Evolutionary conservation across 2,888 invertebrate genomes (phyloP).

Genomic region (Philhelius pedissequus): DNA sequence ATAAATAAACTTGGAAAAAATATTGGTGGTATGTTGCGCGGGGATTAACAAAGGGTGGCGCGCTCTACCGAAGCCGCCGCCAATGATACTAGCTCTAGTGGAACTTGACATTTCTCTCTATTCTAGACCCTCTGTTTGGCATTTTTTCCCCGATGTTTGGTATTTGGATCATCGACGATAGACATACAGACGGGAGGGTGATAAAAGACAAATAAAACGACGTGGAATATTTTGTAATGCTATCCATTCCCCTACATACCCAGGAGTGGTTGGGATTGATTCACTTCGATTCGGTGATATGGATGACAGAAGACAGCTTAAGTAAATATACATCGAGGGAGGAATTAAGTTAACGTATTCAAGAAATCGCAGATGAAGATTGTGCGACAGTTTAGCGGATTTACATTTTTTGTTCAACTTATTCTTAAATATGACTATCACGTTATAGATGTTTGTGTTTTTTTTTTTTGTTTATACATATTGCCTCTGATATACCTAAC

Average conservation of each 20-base stretch:
- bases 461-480: not conserved
- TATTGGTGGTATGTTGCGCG: slow-evolving; percentile 57
- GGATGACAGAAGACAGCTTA: slow-evolving; percentile 14
- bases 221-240: slow-evolving; percentile 45
- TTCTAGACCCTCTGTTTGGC: slow-evolving; percentile 14
- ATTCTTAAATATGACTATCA: slow-evolving; percentile 62
- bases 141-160: slow-evolving; percentile 43
- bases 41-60: slow-evolving; percentile 33
- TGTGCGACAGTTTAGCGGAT: slow-evolving; percentile 37
- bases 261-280: not conserved
- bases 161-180: slow-evolving; percentile 67
- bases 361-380: slow-evolving; percentile 52
- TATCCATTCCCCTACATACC: slow-evolving; percentile 16
- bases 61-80: not conserved
- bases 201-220: slow-evolving; percentile 32
- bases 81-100: not conserved
- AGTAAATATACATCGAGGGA: slow-evolving; percentile 57
- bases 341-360: slow-evolving; percentile 60
- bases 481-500: slow-evolving; percentile 38
- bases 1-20: slow-evolving; percentile 63
- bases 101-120: slow-evolving; percentile 55
- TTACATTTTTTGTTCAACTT: no score
- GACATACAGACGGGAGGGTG: slow-evolving; percentile 24
- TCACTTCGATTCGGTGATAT: not conserved
- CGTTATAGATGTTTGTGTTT: slow-evolving; percentile 17